Evolutionary conservation across 2,797 vertebrate species (phyloP).

Genomic region (Tadarida brasiliensis): DNA sequence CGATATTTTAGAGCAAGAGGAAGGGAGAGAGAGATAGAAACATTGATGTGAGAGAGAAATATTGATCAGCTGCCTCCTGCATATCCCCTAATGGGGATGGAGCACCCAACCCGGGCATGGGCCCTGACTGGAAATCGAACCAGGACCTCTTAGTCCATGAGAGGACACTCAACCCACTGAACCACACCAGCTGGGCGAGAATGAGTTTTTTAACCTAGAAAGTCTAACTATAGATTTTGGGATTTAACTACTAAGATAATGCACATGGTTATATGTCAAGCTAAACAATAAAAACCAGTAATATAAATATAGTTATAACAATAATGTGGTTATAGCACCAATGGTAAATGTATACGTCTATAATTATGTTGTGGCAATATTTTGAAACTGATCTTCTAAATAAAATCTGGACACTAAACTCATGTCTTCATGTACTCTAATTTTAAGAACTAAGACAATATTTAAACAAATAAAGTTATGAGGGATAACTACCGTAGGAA

Average conservation of each 20-base stretch:
- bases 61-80: too few relatives aligned
- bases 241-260: neutral
- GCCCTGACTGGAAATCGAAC: too few relatives aligned
- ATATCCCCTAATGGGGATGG: too few relatives aligned
- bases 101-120: too few relatives aligned
- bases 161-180: too few relatives aligned
- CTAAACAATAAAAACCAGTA: neutral
- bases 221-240: neutral
- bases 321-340: neutral
- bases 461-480: neutral
- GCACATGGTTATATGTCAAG: neutral
- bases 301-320: neutral
- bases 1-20: too few relatives aligned
- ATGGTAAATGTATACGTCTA: neutral
- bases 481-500: neutral
- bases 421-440: neutral
- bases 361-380: neutral
- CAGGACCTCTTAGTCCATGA: too few relatives aligned
- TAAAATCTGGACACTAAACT: neutral
- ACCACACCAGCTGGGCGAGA: neutral
- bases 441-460: neutral
- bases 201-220: neutral
- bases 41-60: too few relatives aligned
- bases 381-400: neutral
- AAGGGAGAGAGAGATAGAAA: too few relatives aligned